Evolutionary conservation across 2,888 invertebrate species (phyloP).

Genomic region (Strigamia transsilvanica): DNA sequence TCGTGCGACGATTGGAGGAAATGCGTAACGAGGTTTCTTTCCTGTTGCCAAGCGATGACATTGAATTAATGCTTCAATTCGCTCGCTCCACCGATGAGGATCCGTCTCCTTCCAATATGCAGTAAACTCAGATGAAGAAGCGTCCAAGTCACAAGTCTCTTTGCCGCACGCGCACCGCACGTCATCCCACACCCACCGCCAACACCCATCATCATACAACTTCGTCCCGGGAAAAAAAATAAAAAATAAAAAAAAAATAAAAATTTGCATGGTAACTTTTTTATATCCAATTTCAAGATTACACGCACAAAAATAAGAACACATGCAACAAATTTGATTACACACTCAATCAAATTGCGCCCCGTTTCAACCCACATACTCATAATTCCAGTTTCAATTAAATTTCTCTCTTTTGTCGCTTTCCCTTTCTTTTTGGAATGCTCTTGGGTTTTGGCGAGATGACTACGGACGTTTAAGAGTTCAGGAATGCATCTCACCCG

Average conservation of each 20-base stretch:
- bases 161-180: constrained; percentile 49
- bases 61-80: constrained; percentile 53
- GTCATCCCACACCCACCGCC: constrained; percentile 44
- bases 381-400: constrained; percentile 41
- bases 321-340: constrained; percentile 36
- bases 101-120: constrained; percentile 51
- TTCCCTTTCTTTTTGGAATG: constrained; percentile 10
- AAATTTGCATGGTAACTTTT: constrained; percentile 37
- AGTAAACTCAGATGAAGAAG: constrained; percentile 53
- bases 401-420: constrained; percentile 5
- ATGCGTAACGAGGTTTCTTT: constrained; percentile 32
- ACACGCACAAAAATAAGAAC: constrained; percentile 36
- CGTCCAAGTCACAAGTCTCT: constrained; percentile 47
- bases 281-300: constrained; percentile 38
- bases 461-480: constrained; percentile 29
- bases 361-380: background rate
- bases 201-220: constrained; percentile 40
- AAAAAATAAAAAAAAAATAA: background rate
- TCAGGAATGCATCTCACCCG: constrained; percentile 35
- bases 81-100: constrained; percentile 25
- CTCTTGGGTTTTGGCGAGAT: constrained; percentile 20
- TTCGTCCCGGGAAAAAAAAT: constrained; percentile 8
- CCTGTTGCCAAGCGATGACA: constrained; percentile 51
- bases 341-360: constrained; percentile 39
- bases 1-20: constrained; percentile 40